Evolutionary conservation across 2,888 invertebrate species (phyloP).

Genomic region (Cantharis rufa): DNA sequence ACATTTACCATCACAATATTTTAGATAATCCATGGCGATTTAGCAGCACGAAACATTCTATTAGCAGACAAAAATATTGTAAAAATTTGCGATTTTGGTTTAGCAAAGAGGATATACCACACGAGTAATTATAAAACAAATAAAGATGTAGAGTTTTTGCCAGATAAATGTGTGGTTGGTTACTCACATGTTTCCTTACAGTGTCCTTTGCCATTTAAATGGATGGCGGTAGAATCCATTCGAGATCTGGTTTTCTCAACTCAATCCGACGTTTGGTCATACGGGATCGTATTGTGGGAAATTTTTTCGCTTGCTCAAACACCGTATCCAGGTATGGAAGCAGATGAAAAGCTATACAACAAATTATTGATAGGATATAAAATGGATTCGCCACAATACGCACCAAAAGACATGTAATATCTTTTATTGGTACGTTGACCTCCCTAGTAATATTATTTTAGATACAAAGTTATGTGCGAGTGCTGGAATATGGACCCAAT

Average conservation of each 20-base stretch:
- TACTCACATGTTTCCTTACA: constrained; percentile 38
- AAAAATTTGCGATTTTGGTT: constrained; percentile 95
- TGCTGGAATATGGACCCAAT: background rate
- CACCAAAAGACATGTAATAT: background rate
- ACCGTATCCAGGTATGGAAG: background rate
- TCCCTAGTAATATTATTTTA: constrained; percentile 36
- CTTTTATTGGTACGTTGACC: background rate
- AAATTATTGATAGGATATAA: background rate
- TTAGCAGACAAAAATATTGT: constrained; percentile 88
- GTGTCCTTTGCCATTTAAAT: constrained; percentile 88
- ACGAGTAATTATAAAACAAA: constrained; percentile 85
- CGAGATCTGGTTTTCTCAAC: constrained; percentile 89
- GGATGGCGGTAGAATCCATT: constrained; percentile 94
- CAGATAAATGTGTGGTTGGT: too few relatives aligned
- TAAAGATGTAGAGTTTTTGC: constrained; percentile 68
- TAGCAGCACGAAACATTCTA: constrained; percentile 89
- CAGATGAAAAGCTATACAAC: background rate
- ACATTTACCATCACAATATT: constrained; percentile 28
- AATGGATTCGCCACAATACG: background rate
- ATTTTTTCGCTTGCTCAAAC: constrained; percentile 83
- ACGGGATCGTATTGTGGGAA: constrained; percentile 89
- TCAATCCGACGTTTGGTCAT: constrained; percentile 95
- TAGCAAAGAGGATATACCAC: constrained; percentile 89
- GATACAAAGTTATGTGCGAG: constrained; percentile 52
- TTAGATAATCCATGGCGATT: constrained; percentile 81